Percentiles rank a stretch among this genome's conserved stretches.
These are phyloP conservation scores for Ischnus inquisitorius DNA, from an alignment of 2,888 invertebrate genomes.

Conservation along the genomic window DNA sequence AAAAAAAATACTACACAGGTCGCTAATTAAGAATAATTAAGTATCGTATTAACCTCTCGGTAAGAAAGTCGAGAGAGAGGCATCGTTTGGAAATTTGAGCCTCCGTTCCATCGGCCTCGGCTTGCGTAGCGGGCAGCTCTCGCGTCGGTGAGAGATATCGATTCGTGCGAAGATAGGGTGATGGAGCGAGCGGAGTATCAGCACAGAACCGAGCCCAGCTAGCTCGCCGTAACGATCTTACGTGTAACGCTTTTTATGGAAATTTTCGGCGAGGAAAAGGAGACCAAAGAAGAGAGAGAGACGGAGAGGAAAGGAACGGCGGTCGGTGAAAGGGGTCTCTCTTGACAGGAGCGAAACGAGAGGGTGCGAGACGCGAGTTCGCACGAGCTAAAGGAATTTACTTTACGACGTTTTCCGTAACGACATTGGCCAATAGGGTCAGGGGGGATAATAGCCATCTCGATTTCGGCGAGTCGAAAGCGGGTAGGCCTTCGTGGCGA, in stretches of 20 bases:
- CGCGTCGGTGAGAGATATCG: constrained; percentile 37
- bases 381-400: constrained; percentile 40
- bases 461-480: constrained; percentile 38
- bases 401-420: constrained; percentile 56
- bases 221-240: constrained; percentile 28
- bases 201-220: neutral
- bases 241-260: constrained; percentile 19
- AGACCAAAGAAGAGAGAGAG: neutral
- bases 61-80: neutral
- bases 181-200: constrained; percentile 17
- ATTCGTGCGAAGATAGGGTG: constrained; percentile 9
- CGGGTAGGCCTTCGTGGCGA: neutral
- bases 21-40: constrained; percentile 16
- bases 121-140: neutral
- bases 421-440: constrained; percentile 51
- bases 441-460: constrained; percentile 41
- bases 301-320: neutral
- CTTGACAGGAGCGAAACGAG: constrained; percentile 18
- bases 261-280: constrained; percentile 20
- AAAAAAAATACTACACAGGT: neutral
- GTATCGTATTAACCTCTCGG: neutral
- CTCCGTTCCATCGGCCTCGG: neutral
- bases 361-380: constrained; percentile 18
- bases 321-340: constrained; percentile 17
- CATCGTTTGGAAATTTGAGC: constrained; percentile 5